Conservation (phyloP, 2,797 vertebrate species). For the Alca torda region DNA sequence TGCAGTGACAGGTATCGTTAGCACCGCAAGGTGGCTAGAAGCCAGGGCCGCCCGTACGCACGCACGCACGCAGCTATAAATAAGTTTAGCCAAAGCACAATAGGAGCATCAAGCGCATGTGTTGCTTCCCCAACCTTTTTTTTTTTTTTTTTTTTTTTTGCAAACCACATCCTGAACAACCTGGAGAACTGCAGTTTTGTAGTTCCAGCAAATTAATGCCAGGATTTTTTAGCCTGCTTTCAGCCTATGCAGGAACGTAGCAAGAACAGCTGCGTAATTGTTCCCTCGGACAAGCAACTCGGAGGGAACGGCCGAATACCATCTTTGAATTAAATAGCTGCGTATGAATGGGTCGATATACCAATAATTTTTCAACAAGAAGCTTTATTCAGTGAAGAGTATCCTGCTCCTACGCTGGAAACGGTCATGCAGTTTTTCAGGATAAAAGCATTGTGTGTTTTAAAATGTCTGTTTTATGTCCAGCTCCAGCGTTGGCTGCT, state of each 20-base stretch:
- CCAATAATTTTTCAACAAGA: neutral
- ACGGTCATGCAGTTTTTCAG: neutral
- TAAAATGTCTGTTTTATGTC: neutral
- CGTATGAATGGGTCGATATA: neutral
- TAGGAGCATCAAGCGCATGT: neutral
- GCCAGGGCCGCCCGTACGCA: neutral
- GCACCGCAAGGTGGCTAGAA: neutral
- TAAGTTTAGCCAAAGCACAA: neutral
- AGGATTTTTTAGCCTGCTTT: constrained; percentile 20
- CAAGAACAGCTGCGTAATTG: constrained; percentile 55
- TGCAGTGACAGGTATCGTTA: constrained; percentile 36
- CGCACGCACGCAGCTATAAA: neutral
- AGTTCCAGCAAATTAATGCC: constrained; percentile 11
- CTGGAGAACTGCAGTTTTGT: neutral
- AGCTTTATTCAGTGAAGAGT: neutral
- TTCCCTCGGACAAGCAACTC: neutral
- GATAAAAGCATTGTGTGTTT: neutral
- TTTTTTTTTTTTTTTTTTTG: neutral
- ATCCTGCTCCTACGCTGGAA: neutral
- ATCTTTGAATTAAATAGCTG: constrained; percentile 18
- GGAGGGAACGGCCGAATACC: neutral
- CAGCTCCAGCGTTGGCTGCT: neutral
- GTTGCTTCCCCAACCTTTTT: neutral
- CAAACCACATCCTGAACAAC: neutral
- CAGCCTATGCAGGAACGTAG: constrained; percentile 46